Evolutionary conservation across 2,113 vertebrate genomes (phyloP), one percentile per base, ranked within the genome.

Genomic region (Clarias gariepinus): DNA sequence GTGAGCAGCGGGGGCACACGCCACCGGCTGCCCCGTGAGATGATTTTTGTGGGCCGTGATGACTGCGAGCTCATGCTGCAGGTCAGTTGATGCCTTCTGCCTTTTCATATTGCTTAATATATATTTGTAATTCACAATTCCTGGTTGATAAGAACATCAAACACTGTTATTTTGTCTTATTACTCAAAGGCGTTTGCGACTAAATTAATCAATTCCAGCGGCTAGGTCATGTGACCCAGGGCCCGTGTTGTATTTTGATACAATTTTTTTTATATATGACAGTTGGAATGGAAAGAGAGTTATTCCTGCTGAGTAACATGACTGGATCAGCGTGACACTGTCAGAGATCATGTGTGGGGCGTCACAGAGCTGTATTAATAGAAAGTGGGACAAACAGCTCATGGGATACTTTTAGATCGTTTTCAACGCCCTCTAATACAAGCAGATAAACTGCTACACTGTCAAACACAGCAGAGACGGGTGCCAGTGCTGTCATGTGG

Each of bases 1-100:
- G 98, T 99, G 93, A 99, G 96, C 97, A 98, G 97, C 89, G 97
- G 98, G 93, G 98, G 98, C 88, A 99, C 97, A 82, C 96, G 98
- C 86, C 98, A 99, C 87, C 96, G 98, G 82, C 96, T 99, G 92
- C 98, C 98, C 89, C 96, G 98, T 78, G 98, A 99, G 93, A 99
- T 99, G 98, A 99, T 99, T 95, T 99, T 99, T 91, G 98, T 99
- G 30, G 98, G 98, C 86, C 96, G 98, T 91, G 98, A 99, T 92
- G 98, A 99, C 94, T 99, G 98, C 83, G 98, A 99, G 92, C 97
- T 99, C 89, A 99, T 99, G 98, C 95, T 99, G 68, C 98, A 99
- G 97, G 98, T 99, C 94, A 96, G 92, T 11, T 71, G n/a, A 71
- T 16, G 12, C 23, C 19, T 55, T 52, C 28, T 57, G 6, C 16